These are phyloP conservation scores for Leptestheria dahalacensis DNA, from an alignment of 1,140 invertebrate genomes.

Conservation along the genomic window DNA sequence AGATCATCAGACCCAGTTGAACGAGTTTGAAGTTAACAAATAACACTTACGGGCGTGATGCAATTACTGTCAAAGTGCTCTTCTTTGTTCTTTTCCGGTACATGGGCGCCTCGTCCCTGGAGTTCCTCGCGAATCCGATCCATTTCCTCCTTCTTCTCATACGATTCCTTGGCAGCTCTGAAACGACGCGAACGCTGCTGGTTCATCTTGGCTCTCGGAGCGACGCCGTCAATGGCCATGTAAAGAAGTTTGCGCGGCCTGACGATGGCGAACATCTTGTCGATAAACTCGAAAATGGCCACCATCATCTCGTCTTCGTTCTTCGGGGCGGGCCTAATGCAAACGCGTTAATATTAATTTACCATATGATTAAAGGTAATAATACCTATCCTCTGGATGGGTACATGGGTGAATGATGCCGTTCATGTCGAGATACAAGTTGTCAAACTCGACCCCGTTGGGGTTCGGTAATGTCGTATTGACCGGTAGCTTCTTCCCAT, in stretches of 20 bases:
- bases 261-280: conserved; percentile 87
- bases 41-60: conserved; percentile 65
- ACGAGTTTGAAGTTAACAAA: neutral
- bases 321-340: conserved; percentile 73
- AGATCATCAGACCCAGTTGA: conserved; percentile 15
- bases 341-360: conserved; percentile 8
- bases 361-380: conserved; percentile 13
- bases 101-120: conserved; percentile 49
- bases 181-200: conserved; percentile 95
- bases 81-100: conserved; percentile 80
- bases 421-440: conserved; percentile 98
- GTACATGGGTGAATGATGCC: conserved; percentile 99
- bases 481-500: conserved; percentile 45
- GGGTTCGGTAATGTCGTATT: conserved; percentile 83
- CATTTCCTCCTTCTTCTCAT: conserved; percentile 79
- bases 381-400: conserved; percentile 92
- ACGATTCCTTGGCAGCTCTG: conserved; percentile 85
- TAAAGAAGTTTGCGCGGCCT: conserved; percentile 88
- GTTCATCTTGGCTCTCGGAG: conserved; percentile 98
- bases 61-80: conserved; percentile 97
- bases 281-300: conserved; percentile 97
- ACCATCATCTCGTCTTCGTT: conserved; percentile 99
- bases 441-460: conserved; percentile 96
- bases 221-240: conserved; percentile 99
- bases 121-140: conserved; percentile 59